Conservation (phyloP, 1,140 invertebrate genomes). For the Drosophila triauraria region DNA sequence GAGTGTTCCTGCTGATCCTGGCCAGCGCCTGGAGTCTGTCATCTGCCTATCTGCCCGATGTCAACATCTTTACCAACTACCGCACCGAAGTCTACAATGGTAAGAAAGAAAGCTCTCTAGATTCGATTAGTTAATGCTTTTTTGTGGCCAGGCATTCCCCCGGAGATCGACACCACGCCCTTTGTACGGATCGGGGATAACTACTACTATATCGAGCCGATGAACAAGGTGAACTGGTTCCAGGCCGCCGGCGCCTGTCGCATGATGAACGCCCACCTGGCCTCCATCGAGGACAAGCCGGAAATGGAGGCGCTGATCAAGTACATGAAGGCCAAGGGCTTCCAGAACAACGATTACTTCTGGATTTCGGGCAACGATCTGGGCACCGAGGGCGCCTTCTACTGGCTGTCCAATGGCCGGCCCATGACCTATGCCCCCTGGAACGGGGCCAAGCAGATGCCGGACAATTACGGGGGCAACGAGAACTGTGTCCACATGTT, state of each 20-base stretch:
- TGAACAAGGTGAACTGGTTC: conserved; percentile 73
- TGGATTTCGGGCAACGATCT: conserved; percentile 74
- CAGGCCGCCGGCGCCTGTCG: conserved; percentile 71
- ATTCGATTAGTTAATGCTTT: no score
- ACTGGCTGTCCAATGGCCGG: conserved; percentile 66
- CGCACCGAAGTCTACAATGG: conserved; percentile 72
- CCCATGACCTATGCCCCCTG: conserved; percentile 70
- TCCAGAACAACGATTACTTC: conserved; percentile 70
- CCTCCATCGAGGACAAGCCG: conserved; percentile 67
- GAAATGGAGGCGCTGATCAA: conserved; percentile 72
- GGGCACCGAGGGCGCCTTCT: conserved; percentile 71
- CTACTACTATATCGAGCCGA: conserved; percentile 70
- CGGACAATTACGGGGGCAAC: conserved; percentile 74
- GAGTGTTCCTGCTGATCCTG: conserved; percentile 32
- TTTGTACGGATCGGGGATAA: conserved; percentile 70
- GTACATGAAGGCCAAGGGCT: conserved; percentile 65
- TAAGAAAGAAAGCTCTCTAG: background rate
- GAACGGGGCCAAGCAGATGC: conserved; percentile 69
- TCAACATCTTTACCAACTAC: conserved; percentile 73
- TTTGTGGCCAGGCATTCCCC: conserved; percentile 47
- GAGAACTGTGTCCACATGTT: conserved; percentile 79
- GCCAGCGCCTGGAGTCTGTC: conserved; percentile 18
- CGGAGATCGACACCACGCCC: conserved; percentile 68
- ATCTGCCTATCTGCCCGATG: conserved; percentile 55
- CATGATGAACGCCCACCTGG: conserved; percentile 72